phyloP scores from a whole-genome alignment of 2,113 vertebrate species.

The Scortum barcoo region DNA sequence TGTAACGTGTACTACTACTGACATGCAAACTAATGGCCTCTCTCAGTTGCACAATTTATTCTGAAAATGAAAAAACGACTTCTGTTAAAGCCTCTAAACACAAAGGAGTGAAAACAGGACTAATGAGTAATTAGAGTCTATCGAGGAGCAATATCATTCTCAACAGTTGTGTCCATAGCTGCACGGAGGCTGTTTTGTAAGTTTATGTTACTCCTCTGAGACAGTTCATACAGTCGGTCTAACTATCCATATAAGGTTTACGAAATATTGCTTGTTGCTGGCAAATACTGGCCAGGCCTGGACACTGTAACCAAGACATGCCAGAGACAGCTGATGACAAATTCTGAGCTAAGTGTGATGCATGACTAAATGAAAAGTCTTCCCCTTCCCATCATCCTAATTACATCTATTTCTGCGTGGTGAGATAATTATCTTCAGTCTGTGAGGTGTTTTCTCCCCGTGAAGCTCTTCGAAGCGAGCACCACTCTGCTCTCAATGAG shows the following conservation, averaged over 20 bases:
- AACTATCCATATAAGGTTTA: conserved; percentile 29
- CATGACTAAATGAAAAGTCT: conserved; percentile 45
- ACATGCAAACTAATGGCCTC: background rate
- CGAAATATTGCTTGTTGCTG: conserved; percentile 39
- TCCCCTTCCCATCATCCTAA: conserved; percentile 30
- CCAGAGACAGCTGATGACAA: conserved; percentile 41
- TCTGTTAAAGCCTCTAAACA: background rate
- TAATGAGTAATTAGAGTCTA: background rate
- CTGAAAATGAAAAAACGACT: background rate
- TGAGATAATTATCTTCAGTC: conserved; percentile 46
- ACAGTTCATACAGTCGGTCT: conserved; percentile 9
- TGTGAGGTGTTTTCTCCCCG: conserved; percentile 36
- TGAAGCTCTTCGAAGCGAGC: conserved; percentile 21
- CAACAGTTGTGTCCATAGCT: background rate
- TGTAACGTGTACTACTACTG: background rate
- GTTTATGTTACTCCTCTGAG: conserved; percentile 3
- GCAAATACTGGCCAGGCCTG: conserved; percentile 19
- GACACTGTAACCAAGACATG: conserved; percentile 31
- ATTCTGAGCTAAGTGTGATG: conserved; percentile 33
- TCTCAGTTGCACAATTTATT: background rate
- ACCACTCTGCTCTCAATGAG: conserved; percentile 24
- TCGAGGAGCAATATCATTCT: background rate
- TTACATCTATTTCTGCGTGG: conserved; percentile 37
- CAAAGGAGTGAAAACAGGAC: background rate
- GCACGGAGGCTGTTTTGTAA: background rate